Percentiles rank a stretch among this genome's conserved stretches.
Conservation (phyloP, 2,113 vertebrate species). For the Psilopsiagon aurifrons region DNA sequence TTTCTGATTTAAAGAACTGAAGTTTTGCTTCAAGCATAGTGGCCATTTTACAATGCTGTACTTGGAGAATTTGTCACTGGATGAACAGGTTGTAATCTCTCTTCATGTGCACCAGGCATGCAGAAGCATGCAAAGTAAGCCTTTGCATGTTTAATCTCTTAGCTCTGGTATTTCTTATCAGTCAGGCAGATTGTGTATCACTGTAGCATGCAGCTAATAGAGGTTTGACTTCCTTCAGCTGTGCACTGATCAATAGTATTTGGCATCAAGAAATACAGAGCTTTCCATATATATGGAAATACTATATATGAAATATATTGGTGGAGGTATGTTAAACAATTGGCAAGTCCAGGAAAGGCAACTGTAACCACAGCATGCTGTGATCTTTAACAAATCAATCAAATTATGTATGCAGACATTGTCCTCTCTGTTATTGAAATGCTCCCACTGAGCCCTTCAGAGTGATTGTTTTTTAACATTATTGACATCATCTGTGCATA, state of each 20-base stretch:
- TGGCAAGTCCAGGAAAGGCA: constrained; percentile 3
- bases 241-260: neutral
- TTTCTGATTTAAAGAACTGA: neutral
- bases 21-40: neutral
- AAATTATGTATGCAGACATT: neutral
- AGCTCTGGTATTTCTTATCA: neutral
- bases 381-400: neutral
- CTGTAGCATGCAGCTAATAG: neutral
- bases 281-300: neutral
- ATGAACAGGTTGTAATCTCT: neutral
- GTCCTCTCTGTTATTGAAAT: neutral
- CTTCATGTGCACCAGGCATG: neutral
- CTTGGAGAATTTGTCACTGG: neutral
- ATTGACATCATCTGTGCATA: neutral
- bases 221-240: neutral
- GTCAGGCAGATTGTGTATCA: neutral
- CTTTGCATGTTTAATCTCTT: neutral
- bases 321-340: neutral
- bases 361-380: neutral
- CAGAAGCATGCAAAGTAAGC: neutral
- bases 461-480: neutral
- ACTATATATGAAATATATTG: neutral
- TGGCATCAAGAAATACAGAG: neutral
- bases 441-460: neutral
- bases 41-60: neutral